Base-by-base conservation (phyloP, 1,140 invertebrate species). In the Caenorhabditis brenneri region DNA sequence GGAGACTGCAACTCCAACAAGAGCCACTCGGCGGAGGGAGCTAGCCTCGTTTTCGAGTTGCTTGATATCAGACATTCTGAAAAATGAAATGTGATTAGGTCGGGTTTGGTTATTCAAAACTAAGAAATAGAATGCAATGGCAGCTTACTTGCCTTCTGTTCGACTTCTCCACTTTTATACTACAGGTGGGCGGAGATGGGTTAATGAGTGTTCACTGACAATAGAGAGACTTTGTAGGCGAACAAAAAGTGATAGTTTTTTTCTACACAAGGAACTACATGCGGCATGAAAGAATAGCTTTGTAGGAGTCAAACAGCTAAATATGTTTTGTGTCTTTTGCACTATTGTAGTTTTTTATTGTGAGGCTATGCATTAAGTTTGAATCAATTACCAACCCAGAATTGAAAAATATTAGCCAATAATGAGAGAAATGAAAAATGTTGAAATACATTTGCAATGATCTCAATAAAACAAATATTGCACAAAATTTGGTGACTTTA, bases 1-100 rank as follows among this genome's bases (percentile, higher is more conserved):
- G 46, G 85, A 86, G 42, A 86, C 81, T 22, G 84, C 46, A 16
- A 86, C 85, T 24, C 85, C 85, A 49, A 86, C 31, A 33, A 86
- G 87, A 27, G 83, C 85, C 42, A 86, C 51, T 5, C 85, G 53
- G 27, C 85, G 81, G 33, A 86, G 80, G 29, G 78, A 83, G 22
- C n/a, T 51, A 51, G 85, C 85, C 42, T 86, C 81, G 24, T 0
- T 78, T 55, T 84, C 83, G 2, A 84, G 55, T 42, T 84, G 48
- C 49, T 84, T 84, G n/a, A 42, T 60, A 60, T 82, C 81, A 31
- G 60, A 58, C 81, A 82, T 82, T 58, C 74, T 58, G 24, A 65
- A 82, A n/a, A 39, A 9, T 36, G 0, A 65, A 9, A 10, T 6
- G 10, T 24, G 5, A 2, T 24, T 24, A 46, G 15, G 24, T 19